Percentiles rank a stretch among this genome's conserved stretches.
Evolutionary conservation across 2,888 invertebrate species (phyloP).

Genomic region (Gastracanthus pulcherrimus): DNA sequence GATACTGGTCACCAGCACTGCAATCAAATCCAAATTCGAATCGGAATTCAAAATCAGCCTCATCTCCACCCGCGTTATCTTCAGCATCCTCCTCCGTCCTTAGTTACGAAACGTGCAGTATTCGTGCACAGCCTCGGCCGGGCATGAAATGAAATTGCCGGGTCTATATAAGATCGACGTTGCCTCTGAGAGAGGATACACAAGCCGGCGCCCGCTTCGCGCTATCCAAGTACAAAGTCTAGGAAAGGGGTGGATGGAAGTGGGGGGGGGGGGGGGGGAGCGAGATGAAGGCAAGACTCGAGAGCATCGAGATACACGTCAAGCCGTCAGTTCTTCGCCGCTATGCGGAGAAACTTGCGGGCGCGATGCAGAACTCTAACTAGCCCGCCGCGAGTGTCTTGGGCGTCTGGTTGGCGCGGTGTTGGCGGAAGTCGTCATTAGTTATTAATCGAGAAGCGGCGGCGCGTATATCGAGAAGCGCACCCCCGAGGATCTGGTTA

Average conservation of each 20-base stretch:
- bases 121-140: background rate
- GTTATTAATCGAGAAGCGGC: constrained; percentile 66
- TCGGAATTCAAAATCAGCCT: background rate
- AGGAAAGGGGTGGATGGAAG: background rate
- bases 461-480: background rate
- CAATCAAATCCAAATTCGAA: background rate
- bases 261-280: background rate
- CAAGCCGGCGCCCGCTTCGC: too few species aligned
- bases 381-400: too few species aligned
- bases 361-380: background rate
- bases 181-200: background rate
- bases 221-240: too few species aligned
- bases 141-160: constrained; percentile 7
- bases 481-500: background rate
- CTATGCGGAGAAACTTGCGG: background rate
- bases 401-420: too few species aligned
- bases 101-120: background rate
- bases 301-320: constrained; percentile 23
- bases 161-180: background rate
- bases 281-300: background rate
- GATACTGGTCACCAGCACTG: background rate
- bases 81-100: background rate
- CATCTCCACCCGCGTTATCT: background rate
- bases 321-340: constrained; percentile 28
- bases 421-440: constrained; percentile 56